Evolutionary conservation across 2,888 invertebrate species (phyloP), one percentile per base, ranked within the genome.

Genomic region (Chalcis sispes): DNA sequence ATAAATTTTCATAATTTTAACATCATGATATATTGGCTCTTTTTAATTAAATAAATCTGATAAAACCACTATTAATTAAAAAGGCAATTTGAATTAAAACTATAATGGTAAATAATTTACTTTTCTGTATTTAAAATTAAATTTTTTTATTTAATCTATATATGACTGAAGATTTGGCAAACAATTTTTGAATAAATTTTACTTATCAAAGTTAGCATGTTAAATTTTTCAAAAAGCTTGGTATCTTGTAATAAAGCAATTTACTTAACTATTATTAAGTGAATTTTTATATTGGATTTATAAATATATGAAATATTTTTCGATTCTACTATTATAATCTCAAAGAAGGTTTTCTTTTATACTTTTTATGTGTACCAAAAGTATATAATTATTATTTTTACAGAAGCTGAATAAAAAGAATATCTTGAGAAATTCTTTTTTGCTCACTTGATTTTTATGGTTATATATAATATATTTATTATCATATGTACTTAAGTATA

Each of bases 281-380:
- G 25, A 72, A 50, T 69, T 69, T n/a, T 69, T 52, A 70, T 70
- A 66, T 36, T 59, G 54, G 66, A 70, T 70, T 61, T 77, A 77
- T 71, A 77, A 77, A 74, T 66, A 74, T 77, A 77, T 67, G 67
- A 74, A 77, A 77, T 29, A 62, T 62, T 50, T 20, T 72, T 72
- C 36, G 70, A 73, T 71, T 42, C 74, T 77, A 72, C 67, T 67
- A 56, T 67, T 64, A 77, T 64, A 67, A 75, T 73, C 69, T 67
- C 32, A 42, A 59, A 46, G 50, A 54, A 76, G 65, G 18, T 62
- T 46, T 64, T 42, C 52, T 15, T 50, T 58, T 59, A 61, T 67
- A 70, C 42, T 61, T 73, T 46, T 70, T 18, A 8, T 73, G 29
- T 66, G 52, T 77, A 70, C 59, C 50, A 70, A 73, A 73, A 65